phyloP scores from a whole-genome alignment of 2,888 invertebrate genomes.

The Heliconius cydno region DNA sequence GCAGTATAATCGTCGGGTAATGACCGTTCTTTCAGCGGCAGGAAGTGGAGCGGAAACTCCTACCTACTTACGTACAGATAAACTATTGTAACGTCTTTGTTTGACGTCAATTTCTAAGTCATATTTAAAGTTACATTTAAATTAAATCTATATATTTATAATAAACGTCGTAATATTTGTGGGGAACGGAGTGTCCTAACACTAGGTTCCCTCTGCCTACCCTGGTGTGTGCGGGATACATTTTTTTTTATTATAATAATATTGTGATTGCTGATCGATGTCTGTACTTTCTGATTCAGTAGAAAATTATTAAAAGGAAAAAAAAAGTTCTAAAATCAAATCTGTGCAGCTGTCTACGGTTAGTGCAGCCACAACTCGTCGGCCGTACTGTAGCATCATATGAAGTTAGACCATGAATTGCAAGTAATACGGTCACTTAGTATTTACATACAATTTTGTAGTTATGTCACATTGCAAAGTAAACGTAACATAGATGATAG shows the following conservation, averaged over 20 bases:
- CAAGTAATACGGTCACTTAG: background rate
- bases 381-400: background rate
- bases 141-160: too few species aligned
- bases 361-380: too few species aligned
- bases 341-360: too few species aligned
- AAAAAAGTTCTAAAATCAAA: too few species aligned
- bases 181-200: too few species aligned
- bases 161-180: too few species aligned
- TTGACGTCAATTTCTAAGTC: background rate
- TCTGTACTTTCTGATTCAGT: too few species aligned
- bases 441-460: background rate
- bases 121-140: background rate
- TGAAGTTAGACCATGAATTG: background rate
- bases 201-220: too few species aligned
- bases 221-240: too few species aligned
- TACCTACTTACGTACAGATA: constrained; percentile 29
- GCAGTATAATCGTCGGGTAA: constrained; percentile 31
- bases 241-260: too few species aligned
- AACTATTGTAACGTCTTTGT: constrained; percentile 21
- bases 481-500: background rate
- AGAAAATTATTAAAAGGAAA: too few species aligned
- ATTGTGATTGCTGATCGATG: too few species aligned
- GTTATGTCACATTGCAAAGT: background rate
- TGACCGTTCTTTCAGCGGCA: constrained; percentile 35
- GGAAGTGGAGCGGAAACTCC: constrained; percentile 38